A percentile compares a stretch with the other conserved stretches of the same genome.
These are phyloP conservation scores for Balaeniceps rex DNA, from an alignment of 2,113 vertebrate genomes.

Conservation along the genomic window DNA sequence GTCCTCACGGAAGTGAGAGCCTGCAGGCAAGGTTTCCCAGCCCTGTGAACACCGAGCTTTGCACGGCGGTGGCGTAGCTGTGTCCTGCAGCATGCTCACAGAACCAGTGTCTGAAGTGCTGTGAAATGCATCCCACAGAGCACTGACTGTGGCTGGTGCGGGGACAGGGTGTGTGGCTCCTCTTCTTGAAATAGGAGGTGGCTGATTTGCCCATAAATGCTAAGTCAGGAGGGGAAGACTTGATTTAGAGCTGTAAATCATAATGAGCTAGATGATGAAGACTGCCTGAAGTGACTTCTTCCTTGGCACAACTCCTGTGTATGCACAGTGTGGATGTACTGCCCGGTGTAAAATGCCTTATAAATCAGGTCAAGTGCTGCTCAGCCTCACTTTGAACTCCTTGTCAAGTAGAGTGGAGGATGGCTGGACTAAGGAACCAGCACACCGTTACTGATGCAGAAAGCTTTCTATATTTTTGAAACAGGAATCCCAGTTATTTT, in stretches of 20 bases:
- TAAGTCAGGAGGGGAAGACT: neutral
- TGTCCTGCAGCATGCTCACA: neutral
- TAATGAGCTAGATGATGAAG: neutral
- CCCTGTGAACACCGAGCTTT: neutral
- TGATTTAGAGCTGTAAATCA: neutral
- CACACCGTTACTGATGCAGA: neutral
- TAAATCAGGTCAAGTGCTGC: neutral
- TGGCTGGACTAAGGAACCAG: neutral
- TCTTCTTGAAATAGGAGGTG: neutral
- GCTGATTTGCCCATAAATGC: neutral
- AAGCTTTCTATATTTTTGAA: neutral
- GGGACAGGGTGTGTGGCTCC: neutral
- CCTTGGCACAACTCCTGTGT: neutral
- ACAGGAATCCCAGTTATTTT: neutral
- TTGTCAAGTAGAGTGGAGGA: accelerated
- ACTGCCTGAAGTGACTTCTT: neutral
- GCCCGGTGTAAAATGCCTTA: neutral
- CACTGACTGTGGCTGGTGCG: neutral
- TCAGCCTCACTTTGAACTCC: neutral
- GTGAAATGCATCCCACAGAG: neutral
- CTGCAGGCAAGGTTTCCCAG: neutral
- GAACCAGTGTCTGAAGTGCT: neutral
- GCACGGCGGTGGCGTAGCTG: accelerated
- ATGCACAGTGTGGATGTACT: neutral
- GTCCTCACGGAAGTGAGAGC: neutral